Evolutionary conservation across 1,140 invertebrate genomes (phyloP).

Genomic region (Drosophila grimshawi): DNA sequence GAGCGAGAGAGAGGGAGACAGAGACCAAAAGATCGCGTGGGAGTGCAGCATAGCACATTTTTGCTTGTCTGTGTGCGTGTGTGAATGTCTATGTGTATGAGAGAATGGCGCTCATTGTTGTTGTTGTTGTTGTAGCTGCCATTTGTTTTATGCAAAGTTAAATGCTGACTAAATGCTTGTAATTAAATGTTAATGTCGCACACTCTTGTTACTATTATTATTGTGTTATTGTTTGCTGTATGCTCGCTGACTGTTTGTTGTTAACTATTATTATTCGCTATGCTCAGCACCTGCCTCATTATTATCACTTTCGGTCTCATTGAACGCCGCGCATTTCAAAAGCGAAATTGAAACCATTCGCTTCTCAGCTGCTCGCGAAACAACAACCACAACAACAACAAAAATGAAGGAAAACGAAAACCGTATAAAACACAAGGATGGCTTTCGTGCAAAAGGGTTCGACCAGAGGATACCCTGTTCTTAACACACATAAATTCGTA

Average conservation of each 20-base stretch:
- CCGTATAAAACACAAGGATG: slow-evolving; percentile 11
- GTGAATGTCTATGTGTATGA: background rate
- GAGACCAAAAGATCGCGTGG: slow-evolving; percentile 15
- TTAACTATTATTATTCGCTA: slow-evolving; percentile 28
- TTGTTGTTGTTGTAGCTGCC: slow-evolving; percentile 38
- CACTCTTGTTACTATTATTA: slow-evolving; percentile 28
- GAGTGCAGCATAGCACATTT: slow-evolving; percentile 10
- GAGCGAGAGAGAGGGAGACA: slow-evolving; percentile 9
- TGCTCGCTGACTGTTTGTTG: slow-evolving; percentile 21
- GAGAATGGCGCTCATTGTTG: slow-evolving; percentile 12
- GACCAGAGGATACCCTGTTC: background rate
- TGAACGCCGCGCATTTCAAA: slow-evolving; percentile 65
- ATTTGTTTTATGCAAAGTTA: slow-evolving; percentile 80
- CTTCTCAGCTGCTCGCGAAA: slow-evolving; percentile 51
- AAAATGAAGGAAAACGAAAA: slow-evolving; percentile 33
- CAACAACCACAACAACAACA: slow-evolving; percentile 15
- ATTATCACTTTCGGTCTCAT: slow-evolving; percentile 68
- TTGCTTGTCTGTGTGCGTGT: slow-evolving; percentile 10
- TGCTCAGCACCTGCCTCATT: slow-evolving; percentile 23
- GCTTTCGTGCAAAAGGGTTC: background rate
- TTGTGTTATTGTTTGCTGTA: slow-evolving; percentile 21
- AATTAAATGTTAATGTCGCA: slow-evolving; percentile 79
- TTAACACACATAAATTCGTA: too few species aligned
- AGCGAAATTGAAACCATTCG: slow-evolving; percentile 65
- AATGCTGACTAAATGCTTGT: slow-evolving; percentile 77